Conservation (phyloP, 2,797 vertebrate species). For the Danio choprae region DNA sequence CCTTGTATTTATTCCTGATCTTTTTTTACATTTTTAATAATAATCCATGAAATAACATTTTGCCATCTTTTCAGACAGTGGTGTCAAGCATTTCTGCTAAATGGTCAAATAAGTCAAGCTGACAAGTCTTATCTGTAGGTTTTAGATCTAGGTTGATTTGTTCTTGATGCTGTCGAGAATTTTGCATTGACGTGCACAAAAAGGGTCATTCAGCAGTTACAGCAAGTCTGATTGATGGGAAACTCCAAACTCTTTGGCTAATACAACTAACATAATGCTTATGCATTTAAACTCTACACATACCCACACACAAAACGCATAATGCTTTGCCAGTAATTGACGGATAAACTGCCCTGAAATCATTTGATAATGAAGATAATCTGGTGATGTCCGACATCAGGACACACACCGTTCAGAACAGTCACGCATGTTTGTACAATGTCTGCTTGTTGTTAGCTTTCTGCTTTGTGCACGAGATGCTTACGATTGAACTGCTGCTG, state of each 20-base stretch:
- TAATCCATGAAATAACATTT: background rate
- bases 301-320: constrained; percentile 2
- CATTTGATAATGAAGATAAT: background rate
- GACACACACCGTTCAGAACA: background rate
- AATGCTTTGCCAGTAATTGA: background rate
- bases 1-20: too few species aligned
- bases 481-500: constrained; percentile 18
- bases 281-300: background rate
- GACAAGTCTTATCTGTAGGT: constrained; percentile 11
- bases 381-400: background rate
- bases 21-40: too few species aligned
- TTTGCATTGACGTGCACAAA: constrained; percentile 23
- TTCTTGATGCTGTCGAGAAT: background rate
- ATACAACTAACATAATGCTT: background rate
- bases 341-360: background rate
- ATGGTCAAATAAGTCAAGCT: background rate
- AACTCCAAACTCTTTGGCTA: background rate
- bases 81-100: background rate
- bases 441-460: background rate
- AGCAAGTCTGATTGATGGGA: background rate
- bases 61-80: background rate
- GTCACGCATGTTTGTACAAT: background rate
- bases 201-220: background rate
- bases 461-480: constrained; percentile 2
- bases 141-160: background rate